Evolutionary conservation across 1,140 invertebrate species (phyloP).

Genomic region (Cydia strobilella): DNA sequence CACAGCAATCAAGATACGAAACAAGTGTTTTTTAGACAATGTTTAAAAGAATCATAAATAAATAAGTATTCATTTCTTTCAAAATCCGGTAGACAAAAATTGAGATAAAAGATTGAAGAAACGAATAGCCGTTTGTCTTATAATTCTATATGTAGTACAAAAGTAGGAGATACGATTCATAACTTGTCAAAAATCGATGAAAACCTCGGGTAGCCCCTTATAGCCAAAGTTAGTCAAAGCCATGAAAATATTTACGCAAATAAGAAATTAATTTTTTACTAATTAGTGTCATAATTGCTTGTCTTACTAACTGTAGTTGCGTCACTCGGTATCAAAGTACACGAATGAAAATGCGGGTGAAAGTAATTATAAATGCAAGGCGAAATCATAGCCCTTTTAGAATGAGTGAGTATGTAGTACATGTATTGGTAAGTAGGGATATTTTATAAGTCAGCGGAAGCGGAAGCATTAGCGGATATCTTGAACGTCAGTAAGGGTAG

Average conservation of each 20-base stretch:
- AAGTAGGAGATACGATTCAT: no score
- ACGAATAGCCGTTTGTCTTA: no score
- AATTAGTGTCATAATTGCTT: neutral
- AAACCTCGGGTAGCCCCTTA: no score
- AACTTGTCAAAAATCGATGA: no score
- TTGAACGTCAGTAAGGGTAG: neutral
- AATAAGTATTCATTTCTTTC: no score
- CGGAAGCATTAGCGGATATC: neutral
- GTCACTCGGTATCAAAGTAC: neutral
- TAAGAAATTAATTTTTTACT: neutral
- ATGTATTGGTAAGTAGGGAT: neutral
- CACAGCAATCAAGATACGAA: no score
- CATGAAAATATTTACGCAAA: neutral
- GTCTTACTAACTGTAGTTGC: neutral
- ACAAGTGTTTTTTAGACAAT: no score
- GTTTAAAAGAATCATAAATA: no score
- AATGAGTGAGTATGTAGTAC: neutral
- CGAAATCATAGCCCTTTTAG: neutral
- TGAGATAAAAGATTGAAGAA: no score
- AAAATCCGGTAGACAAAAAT: no score
- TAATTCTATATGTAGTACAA: no score
- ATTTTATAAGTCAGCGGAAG: neutral
- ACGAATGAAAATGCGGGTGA: constrained; percentile 5
- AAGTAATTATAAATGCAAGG: constrained; percentile 11
- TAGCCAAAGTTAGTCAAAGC: neutral